These are phyloP conservation scores for Pelecanoides urinatrix DNA, from an alignment of 2,113 vertebrate genomes.

Conservation along the genomic window DNA sequence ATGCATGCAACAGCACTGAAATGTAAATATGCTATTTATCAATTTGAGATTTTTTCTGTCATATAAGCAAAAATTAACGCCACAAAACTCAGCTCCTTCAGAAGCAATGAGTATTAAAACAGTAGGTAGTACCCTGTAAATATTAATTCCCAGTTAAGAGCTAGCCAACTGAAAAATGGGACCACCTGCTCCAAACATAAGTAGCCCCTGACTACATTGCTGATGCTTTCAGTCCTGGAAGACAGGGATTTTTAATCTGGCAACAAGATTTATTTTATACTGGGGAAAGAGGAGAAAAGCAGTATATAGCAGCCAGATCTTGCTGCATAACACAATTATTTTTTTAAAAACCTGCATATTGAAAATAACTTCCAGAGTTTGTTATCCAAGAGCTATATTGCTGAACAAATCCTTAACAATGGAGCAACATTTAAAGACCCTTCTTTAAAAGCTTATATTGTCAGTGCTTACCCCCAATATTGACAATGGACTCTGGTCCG, in stretches of 20 bases:
- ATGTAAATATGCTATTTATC: background rate
- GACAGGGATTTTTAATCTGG: background rate
- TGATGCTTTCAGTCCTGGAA: background rate
- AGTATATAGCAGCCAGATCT: background rate
- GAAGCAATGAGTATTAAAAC: background rate
- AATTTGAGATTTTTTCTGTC: background rate
- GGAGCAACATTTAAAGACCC: background rate
- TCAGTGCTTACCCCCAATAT: constrained; percentile 84
- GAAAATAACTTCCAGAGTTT: background rate
- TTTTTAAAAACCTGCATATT: background rate
- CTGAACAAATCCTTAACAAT: background rate
- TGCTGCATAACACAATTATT: background rate
- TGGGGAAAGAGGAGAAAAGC: background rate
- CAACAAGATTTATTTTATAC: background rate
- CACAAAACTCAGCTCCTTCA: background rate
- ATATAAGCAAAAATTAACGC: background rate
- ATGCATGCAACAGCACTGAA: background rate
- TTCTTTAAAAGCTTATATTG: background rate
- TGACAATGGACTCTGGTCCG: constrained; percentile 90
- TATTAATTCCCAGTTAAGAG: background rate
- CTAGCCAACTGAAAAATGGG: background rate
- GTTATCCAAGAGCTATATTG: background rate
- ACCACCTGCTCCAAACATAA: background rate
- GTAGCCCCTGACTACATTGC: background rate
- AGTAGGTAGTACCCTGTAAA: background rate